These are phyloP conservation scores for Morpho deidamia DNA, from an alignment of 2,888 invertebrate genomes.

Conservation along the genomic window DNA sequence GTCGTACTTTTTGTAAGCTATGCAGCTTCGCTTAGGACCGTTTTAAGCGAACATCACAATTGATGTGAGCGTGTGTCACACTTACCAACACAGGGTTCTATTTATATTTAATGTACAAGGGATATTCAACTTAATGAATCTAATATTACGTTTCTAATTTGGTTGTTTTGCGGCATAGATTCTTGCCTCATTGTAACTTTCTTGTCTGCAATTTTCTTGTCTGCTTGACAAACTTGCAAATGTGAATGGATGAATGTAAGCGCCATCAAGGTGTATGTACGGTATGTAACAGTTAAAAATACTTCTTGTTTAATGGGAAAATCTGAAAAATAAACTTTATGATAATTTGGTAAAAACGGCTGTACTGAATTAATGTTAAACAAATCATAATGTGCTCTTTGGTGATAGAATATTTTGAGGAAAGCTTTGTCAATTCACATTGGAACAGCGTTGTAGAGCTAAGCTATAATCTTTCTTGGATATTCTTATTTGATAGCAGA, in stretches of 20 bases:
- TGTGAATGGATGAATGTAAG: conserved; percentile 49
- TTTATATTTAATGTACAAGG: conserved; percentile 7
- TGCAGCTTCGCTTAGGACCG: conserved; percentile 49
- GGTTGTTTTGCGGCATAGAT: background rate
- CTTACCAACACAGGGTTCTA: conserved; percentile 27
- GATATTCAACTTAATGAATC: conserved; percentile 1
- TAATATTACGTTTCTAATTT: conserved; percentile 25
- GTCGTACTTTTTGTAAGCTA: conserved; percentile 48
- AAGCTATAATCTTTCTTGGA: no score
- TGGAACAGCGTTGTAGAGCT: no score
- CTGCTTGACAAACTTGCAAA: conserved; percentile 55
- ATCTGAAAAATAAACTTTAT: no score
- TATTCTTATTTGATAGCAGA: no score
- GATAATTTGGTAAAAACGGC: no score
- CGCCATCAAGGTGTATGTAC: conserved; percentile 55
- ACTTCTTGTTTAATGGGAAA: conserved; percentile 30
- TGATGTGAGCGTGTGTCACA: conserved; percentile 38
- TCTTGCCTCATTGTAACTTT: conserved; percentile 10
- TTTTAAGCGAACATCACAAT: conserved; percentile 46
- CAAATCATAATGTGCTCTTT: no score
- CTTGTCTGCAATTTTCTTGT: conserved; percentile 45
- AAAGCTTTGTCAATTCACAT: no score
- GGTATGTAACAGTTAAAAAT: conserved; percentile 49
- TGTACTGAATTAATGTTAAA: no score
- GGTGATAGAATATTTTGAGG: no score